phyloP scores from a whole-genome alignment of 2,888 invertebrate species.

The Parnassius smintheus region DNA sequence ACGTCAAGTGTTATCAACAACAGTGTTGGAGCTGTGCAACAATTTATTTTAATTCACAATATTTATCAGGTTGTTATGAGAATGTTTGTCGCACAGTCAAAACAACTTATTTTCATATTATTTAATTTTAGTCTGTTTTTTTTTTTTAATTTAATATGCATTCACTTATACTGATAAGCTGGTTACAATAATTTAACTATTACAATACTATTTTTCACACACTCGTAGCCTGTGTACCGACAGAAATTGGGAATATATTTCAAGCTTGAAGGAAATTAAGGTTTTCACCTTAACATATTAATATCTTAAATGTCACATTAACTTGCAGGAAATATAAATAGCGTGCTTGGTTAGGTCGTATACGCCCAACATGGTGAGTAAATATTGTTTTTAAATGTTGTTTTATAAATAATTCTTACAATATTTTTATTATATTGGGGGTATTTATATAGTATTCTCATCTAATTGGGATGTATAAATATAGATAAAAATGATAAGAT shows the following conservation, averaged over 20 bases:
- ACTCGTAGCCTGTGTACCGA: too few relatives aligned
- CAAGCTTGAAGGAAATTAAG: neutral
- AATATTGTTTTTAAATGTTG: neutral
- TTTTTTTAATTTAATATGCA: too few relatives aligned
- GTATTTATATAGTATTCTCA: too few relatives aligned
- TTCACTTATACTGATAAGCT: too few relatives aligned
- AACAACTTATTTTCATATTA: conserved; percentile 12
- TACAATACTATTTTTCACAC: too few relatives aligned
- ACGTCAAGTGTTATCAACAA: neutral
- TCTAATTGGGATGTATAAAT: too few relatives aligned
- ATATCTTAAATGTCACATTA: neutral
- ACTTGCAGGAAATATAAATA: conserved; percentile 13
- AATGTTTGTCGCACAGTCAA: conserved; percentile 19
- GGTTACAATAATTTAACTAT: too few relatives aligned
- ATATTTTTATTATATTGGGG: too few relatives aligned
- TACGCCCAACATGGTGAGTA: conserved; percentile 51
- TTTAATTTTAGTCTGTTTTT: neutral
- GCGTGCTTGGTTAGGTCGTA: conserved; percentile 19
- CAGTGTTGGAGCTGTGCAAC: neutral
- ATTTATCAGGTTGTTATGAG: conserved; percentile 7
- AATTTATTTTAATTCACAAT: conserved; percentile 1
- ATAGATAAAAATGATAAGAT: too few relatives aligned
- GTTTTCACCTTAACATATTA: neutral
- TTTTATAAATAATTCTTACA: too few relatives aligned
- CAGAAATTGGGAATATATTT: too few relatives aligned